Evolutionary conservation across 2,797 vertebrate species (phyloP).

Genomic region (Acipenser oxyrinchus): DNA sequence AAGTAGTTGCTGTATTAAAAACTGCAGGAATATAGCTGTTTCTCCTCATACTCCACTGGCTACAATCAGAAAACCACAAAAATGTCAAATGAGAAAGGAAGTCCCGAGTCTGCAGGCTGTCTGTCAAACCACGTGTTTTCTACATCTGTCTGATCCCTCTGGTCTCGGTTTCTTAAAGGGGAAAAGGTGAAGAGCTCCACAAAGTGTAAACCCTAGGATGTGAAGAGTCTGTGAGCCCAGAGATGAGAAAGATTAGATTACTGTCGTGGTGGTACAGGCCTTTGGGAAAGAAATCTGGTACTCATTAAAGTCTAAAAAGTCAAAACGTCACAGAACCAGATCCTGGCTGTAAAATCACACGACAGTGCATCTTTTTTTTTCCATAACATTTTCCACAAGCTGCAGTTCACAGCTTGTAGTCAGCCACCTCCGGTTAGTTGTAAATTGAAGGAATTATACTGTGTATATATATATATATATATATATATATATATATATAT

Average conservation of each 20-base stretch:
- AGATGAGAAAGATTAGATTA: constrained; percentile 52
- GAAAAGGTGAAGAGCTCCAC: constrained; percentile 24
- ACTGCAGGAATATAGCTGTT: constrained; percentile 39
- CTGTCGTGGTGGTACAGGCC: constrained; percentile 42
- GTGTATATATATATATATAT: too few relatives aligned
- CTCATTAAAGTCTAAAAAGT: constrained; percentile 40
- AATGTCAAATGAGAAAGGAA: constrained; percentile 47
- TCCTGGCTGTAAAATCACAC: neutral
- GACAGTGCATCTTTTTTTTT: constrained; percentile 23
- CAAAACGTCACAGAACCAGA: constrained; percentile 4
- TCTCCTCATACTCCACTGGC: constrained; percentile 27
- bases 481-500: too few relatives aligned
- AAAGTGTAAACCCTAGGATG: constrained; percentile 26
- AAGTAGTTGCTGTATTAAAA: constrained; percentile 16
- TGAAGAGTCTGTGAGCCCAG: constrained; percentile 30
- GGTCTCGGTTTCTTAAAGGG: constrained; percentile 21
- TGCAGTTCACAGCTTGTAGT: constrained; percentile 16
- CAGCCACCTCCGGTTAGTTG: too few relatives aligned
- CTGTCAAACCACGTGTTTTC: constrained; percentile 58
- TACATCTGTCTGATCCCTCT: constrained; percentile 46
- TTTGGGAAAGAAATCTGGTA: constrained; percentile 49
- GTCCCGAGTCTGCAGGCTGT: constrained; percentile 40
- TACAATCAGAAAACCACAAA: constrained; percentile 33
- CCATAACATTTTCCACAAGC: constrained; percentile 14
- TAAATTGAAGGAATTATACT: too few relatives aligned